Conservation (phyloP, 2,797 vertebrate genomes). For the Labeo calbasu region DNA sequence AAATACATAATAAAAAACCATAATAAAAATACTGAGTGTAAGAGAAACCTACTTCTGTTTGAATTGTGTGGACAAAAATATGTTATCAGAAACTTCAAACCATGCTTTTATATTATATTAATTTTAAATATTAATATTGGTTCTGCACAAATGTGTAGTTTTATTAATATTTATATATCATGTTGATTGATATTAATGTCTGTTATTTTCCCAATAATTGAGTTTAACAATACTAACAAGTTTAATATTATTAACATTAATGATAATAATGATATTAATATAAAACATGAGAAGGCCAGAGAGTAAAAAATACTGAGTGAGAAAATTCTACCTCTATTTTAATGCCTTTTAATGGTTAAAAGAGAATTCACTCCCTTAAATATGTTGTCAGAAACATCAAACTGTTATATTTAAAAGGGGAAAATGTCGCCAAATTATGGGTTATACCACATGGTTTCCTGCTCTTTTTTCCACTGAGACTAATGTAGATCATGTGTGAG, state of each 20-base stretch:
- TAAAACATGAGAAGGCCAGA: neutral
- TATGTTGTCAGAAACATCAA: neutral
- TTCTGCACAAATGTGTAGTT: neutral
- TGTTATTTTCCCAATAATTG: neutral
- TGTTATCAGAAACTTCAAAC: neutral
- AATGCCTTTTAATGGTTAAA: neutral
- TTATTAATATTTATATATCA: neutral
- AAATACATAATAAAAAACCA: no score
- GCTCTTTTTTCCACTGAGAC: conserved; percentile 21
- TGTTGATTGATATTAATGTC: neutral
- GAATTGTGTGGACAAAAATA: neutral
- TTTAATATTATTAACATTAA: neutral
- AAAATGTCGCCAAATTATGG: neutral
- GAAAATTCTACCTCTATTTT: neutral
- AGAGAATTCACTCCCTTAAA: neutral
- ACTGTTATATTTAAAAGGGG: neutral
- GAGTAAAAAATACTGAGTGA: neutral
- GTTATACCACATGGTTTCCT: neutral
- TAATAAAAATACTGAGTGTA: neutral
- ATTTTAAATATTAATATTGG: neutral
- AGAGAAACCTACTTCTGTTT: neutral
- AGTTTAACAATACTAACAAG: neutral
- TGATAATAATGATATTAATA: neutral
- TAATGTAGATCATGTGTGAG: conserved; percentile 54
- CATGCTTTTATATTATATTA: neutral